These are phyloP conservation scores for Chaetops frenatus DNA, from an alignment of 2,113 vertebrate genomes.

Conservation along the genomic window DNA sequence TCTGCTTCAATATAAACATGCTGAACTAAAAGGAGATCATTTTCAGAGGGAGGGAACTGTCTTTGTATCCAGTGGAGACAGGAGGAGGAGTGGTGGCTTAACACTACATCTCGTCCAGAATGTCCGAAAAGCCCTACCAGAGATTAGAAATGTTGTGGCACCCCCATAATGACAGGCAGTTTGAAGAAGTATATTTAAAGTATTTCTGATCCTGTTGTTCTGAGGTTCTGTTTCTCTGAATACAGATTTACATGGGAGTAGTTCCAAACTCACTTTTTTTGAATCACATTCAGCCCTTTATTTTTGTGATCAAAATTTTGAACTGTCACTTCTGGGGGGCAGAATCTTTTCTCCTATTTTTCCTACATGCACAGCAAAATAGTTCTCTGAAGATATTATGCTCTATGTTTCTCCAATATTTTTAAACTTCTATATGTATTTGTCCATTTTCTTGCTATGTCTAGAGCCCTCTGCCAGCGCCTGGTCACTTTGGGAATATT, in stretches of 20 bases:
- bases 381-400: not conserved
- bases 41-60: not conserved
- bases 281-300: not conserved
- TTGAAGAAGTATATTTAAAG: not conserved
- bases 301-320: not conserved
- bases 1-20: not conserved
- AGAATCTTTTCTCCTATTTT: not conserved
- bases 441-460: not conserved
- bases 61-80: not conserved
- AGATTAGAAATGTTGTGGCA: not conserved
- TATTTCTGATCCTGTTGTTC: not conserved
- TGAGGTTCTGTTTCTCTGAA: not conserved
- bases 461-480: not conserved
- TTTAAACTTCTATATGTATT: not conserved
- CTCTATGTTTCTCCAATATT: not conserved
- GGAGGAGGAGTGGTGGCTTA: not conserved
- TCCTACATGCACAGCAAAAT: not conserved
- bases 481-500: not conserved
- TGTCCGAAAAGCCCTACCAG: not conserved
- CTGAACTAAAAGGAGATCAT: not conserved
- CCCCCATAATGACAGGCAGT: not conserved
- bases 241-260: not conserved
- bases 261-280: not conserved
- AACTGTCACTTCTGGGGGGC: not conserved
- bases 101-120: not conserved